Percentiles rank a stretch among this genome's conserved stretches.
Conservation (phyloP, 1,140 invertebrate genomes). For the Lysiphlebus fabarum region DNA sequence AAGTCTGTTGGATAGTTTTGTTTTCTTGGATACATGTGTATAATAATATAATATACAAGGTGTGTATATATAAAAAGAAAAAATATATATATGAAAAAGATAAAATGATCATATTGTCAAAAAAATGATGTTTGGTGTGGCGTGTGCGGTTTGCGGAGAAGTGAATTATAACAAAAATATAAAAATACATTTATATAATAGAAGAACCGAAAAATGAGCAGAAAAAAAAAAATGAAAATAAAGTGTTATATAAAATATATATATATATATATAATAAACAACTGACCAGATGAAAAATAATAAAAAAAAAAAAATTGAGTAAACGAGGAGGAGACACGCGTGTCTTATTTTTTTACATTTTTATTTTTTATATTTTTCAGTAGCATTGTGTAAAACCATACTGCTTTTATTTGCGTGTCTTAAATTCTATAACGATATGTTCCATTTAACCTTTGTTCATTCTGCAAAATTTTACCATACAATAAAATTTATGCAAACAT, state of each 20-base stretch:
- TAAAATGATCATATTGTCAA: neutral
- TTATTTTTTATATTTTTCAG: neutral
- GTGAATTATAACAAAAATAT: too few relatives aligned
- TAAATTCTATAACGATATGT: neutral
- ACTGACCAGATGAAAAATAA: neutral
- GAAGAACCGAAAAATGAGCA: neutral
- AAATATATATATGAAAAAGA: neutral
- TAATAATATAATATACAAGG: neutral
- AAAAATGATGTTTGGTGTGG: neutral
- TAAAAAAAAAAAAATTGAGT: neutral
- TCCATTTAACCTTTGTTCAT: too few relatives aligned
- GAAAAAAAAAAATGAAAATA: neutral
- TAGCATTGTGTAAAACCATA: constrained; percentile 4
- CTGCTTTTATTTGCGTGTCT: constrained; percentile 1
- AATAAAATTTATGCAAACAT: too few relatives aligned
- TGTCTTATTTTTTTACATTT: neutral
- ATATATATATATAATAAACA: neutral
- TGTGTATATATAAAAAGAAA: neutral
- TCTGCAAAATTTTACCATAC: too few relatives aligned
- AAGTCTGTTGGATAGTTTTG: neutral
- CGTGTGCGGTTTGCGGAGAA: neutral
- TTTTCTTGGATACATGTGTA: too few relatives aligned
- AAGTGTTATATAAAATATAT: too few relatives aligned
- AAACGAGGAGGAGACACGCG: constrained; percentile 16
- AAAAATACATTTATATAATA: neutral